Evolutionary conservation across 2,888 invertebrate species (phyloP).

Genomic region (Serripes groenlandicus): DNA sequence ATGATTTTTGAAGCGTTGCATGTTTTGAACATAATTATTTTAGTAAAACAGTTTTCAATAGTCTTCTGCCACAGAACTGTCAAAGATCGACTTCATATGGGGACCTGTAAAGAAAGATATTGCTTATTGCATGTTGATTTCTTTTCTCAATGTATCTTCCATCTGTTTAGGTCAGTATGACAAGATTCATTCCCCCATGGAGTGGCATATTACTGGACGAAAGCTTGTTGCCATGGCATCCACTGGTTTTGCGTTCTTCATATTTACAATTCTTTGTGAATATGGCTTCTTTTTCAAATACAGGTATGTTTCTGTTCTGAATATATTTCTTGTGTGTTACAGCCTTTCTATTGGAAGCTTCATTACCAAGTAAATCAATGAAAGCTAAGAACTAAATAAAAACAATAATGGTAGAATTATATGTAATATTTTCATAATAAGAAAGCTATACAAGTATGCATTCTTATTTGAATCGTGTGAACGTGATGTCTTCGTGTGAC

Average conservation of each 20-base stretch:
- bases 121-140: background rate
- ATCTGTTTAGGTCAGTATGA: slow-evolving; percentile 83
- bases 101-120: too few relatives aligned
- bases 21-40: too few relatives aligned
- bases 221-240: slow-evolving; percentile 87
- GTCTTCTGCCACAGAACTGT: too few relatives aligned
- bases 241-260: slow-evolving; percentile 86
- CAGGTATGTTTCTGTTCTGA: slow-evolving; percentile 69
- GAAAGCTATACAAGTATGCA: too few relatives aligned
- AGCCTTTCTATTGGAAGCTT: background rate
- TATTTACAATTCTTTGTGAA: slow-evolving; percentile 86
- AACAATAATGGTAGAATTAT: too few relatives aligned
- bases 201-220: slow-evolving; percentile 86
- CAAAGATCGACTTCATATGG: too few relatives aligned
- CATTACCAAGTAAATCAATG: background rate
- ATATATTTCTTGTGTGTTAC: background rate
- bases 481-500: too few relatives aligned
- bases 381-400: too few relatives aligned
- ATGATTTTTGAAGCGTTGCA: too few relatives aligned
- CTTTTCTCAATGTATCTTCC: background rate
- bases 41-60: too few relatives aligned
- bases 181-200: slow-evolving; percentile 86
- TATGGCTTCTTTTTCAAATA: slow-evolving; percentile 81
- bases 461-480: too few relatives aligned
- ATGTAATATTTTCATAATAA: too few relatives aligned